phyloP scores from a whole-genome alignment of 2,113 vertebrate species.

The Notarius quadriscutis region DNA sequence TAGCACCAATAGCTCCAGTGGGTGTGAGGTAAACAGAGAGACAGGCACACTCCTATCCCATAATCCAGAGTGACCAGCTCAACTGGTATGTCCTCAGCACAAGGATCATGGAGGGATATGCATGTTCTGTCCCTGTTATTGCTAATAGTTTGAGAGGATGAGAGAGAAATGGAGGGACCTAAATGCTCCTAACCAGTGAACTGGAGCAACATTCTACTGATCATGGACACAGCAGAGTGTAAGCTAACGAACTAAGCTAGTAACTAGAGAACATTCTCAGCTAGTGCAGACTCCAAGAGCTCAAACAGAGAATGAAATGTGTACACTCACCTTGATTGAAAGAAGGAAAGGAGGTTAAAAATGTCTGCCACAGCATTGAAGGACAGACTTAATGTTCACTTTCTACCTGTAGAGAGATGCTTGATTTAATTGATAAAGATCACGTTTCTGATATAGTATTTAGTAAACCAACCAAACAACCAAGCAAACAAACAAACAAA shows the following conservation, averaged over 20 bases:
- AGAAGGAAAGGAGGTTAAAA: background rate
- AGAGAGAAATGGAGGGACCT: background rate
- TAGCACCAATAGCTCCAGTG: background rate
- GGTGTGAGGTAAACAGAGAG: background rate
- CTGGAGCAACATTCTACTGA: background rate
- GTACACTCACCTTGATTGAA: background rate
- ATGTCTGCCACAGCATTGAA: background rate
- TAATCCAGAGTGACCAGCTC: background rate
- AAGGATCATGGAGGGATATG: background rate
- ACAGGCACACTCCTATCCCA: background rate
- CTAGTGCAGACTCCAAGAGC: background rate
- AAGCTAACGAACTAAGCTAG: constrained; percentile 2
- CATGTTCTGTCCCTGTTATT: background rate
- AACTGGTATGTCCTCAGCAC: background rate
- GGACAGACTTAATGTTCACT: background rate
- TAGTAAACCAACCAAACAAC: background rate
- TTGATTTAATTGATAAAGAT: background rate
- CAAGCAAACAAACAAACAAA: background rate
- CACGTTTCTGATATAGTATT: background rate
- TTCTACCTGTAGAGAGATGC: background rate
- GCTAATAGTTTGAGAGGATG: background rate
- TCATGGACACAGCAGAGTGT: background rate
- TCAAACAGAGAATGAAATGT: background rate
- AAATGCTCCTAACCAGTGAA: background rate
- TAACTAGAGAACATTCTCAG: background rate